phyloP scores from a whole-genome alignment of 2,888 invertebrate species.

The Seira ritae region DNA sequence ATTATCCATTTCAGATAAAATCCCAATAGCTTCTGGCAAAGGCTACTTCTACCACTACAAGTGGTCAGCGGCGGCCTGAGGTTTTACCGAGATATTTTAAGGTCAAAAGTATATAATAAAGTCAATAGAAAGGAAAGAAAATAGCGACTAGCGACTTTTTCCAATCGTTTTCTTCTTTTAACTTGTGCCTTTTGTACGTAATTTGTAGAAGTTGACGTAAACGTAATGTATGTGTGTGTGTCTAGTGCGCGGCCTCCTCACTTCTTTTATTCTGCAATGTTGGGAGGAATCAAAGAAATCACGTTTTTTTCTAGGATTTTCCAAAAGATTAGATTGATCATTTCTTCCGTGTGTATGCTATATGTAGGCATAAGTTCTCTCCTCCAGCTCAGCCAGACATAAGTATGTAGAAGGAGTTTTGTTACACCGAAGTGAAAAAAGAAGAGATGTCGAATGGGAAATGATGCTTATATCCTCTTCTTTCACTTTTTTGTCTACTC shows the following conservation, averaged over 20 bases:
- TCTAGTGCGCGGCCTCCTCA: too few relatives aligned
- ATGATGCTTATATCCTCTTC: slow-evolving; percentile 59
- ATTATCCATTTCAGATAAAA: neutral
- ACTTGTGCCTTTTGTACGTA: neutral
- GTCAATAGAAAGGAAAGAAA: neutral
- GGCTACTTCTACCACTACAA: neutral
- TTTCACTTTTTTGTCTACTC: slow-evolving; percentile 48
- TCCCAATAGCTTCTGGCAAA: neutral
- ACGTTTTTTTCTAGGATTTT: slow-evolving; percentile 65
- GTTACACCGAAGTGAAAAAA: slow-evolving; percentile 16
- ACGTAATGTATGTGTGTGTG: neutral
- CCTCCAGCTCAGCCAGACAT: too few relatives aligned
- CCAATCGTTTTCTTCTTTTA: neutral
- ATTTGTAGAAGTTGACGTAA: neutral
- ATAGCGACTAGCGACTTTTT: neutral
- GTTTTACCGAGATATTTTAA: neutral
- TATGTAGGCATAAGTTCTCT: neutral
- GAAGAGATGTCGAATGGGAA: slow-evolving; percentile 50
- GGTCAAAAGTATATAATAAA: slow-evolving; percentile 5
- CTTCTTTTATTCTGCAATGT: neutral
- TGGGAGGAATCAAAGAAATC: slow-evolving; percentile 55
- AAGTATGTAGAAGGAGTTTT: neutral
- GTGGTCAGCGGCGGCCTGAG: neutral
- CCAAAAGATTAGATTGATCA: slow-evolving; percentile 70
- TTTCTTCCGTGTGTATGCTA: slow-evolving; percentile 46